Conservation (phyloP, 2,797 vertebrate species). For the Poecilia wingei region DNA sequence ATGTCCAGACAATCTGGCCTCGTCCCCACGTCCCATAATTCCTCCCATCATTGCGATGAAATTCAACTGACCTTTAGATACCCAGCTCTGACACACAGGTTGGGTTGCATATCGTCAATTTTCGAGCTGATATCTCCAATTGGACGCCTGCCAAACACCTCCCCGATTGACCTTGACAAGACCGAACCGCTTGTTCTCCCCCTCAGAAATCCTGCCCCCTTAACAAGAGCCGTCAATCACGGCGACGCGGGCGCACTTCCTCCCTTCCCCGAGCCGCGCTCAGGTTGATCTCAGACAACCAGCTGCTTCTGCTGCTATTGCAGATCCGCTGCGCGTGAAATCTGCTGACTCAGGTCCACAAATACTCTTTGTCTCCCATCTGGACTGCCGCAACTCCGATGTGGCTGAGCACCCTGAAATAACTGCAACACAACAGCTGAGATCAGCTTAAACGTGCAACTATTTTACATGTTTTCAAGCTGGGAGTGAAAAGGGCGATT, state of each 20-base stretch:
- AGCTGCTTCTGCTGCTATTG: conserved; percentile 45
- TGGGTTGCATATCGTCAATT: conserved; percentile 63
- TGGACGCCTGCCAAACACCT: conserved; percentile 66
- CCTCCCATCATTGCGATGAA: conserved; percentile 56
- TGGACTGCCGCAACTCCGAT: conserved; percentile 55
- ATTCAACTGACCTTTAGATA: conserved; percentile 66
- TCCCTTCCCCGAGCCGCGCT: conserved; percentile 33
- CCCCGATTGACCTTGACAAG: conserved; percentile 68
- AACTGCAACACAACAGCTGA: conserved; percentile 44
- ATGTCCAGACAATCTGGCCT: conserved; percentile 26
- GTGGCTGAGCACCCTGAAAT: conserved; percentile 47
- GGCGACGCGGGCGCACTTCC: conserved; percentile 34
- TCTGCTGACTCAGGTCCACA: conserved; percentile 65
- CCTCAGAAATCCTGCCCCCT: conserved; percentile 60
- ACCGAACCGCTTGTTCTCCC: conserved; percentile 61
- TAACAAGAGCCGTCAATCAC: conserved; percentile 73
- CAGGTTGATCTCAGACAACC: conserved; percentile 47
- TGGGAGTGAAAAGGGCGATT: background rate
- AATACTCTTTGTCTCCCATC: conserved; percentile 65
- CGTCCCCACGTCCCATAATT: conserved; percentile 55
- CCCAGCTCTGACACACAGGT: conserved; percentile 61
- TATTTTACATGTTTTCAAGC: conserved; percentile 9
- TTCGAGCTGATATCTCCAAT: conserved; percentile 61
- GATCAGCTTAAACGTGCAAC: conserved; percentile 20
- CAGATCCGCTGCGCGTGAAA: conserved; percentile 53